A percentile compares a stretch with the other conserved stretches of the same genome.
Evolutionary conservation across 2,888 invertebrate species (phyloP).

Genomic region (Stenichneumon culpator): DNA sequence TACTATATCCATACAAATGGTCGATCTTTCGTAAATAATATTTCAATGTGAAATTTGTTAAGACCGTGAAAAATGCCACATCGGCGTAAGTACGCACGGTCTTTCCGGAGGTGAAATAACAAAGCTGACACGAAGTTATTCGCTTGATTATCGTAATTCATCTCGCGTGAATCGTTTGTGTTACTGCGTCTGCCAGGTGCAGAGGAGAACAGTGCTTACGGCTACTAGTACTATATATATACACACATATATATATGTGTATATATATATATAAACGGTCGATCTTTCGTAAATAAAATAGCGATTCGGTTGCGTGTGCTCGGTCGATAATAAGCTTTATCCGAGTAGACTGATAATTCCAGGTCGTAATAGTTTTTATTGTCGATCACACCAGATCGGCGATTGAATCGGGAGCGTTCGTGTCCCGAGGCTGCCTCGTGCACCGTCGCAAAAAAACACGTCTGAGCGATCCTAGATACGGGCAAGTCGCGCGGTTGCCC

Average conservation of each 20-base stretch:
- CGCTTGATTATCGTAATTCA: not conserved
- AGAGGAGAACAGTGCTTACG: no score
- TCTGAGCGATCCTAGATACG: slow-evolving; percentile 51
- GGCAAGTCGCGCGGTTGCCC: slow-evolving; percentile 8
- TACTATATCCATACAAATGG: not conserved
- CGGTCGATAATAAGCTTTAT: slow-evolving; percentile 4
- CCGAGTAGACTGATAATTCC: slow-evolving; percentile 5
- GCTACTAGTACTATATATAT: no score
- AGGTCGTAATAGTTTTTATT: not conserved
- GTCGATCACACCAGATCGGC: not conserved
- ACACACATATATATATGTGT: no score
- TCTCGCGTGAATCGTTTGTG: no score
- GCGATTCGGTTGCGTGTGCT: not conserved
- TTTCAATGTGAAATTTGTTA: no score
- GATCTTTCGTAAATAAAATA: not conserved
- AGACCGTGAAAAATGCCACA: no score
- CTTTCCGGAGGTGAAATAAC: not conserved
- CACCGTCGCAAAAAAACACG: slow-evolving; percentile 4
- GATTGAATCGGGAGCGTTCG: slow-evolving; percentile 20
- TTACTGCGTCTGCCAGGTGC: no score
- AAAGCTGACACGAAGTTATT: not conserved
- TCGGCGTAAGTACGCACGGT: not conserved
- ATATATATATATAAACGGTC: not conserved
- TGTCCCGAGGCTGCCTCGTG: no score
- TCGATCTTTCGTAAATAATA: not conserved